Conservation (phyloP, 2,797 vertebrate genomes). For the Bufotes viridis region DNA sequence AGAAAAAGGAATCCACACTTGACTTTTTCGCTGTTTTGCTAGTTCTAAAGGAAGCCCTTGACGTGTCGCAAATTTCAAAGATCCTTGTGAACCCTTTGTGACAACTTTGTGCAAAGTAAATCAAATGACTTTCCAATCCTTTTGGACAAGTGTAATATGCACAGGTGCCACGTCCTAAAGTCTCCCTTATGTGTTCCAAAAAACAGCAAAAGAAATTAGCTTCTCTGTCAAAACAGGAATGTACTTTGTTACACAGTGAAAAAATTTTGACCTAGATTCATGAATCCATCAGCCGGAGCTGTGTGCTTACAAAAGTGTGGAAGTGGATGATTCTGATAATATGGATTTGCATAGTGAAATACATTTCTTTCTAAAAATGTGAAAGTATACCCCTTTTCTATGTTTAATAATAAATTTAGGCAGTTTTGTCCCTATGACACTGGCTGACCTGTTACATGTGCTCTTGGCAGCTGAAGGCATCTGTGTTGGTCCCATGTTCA, state of each 20-base stretch:
- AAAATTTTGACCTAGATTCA: constrained; percentile 55
- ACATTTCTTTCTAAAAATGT: background rate
- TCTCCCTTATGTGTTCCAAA: constrained; percentile 44
- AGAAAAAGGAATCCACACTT: constrained; percentile 1
- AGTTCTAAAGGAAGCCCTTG: constrained; percentile 11
- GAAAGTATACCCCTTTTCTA: background rate
- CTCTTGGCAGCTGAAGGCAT: too few species aligned
- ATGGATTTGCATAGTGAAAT: background rate
- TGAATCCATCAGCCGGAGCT: constrained; percentile 18
- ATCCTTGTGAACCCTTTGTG: constrained; percentile 42
- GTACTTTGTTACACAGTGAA: constrained; percentile 37
- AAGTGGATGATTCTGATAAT: constrained; percentile 10
- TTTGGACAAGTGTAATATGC: constrained; percentile 58
- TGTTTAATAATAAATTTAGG: background rate
- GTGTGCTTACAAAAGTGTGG: background rate
- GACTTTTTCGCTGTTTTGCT: background rate
- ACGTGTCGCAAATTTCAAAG: constrained; percentile 17
- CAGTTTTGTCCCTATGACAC: too few species aligned
- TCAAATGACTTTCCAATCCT: constrained; percentile 36
- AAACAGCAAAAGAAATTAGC: constrained; percentile 55
- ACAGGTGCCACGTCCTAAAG: constrained; percentile 52
- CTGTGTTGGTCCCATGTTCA: too few species aligned
- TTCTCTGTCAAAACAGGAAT: constrained; percentile 51
- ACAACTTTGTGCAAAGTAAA: constrained; percentile 47
- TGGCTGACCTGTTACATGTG: too few species aligned